A percentile compares a stretch with the other conserved stretches of the same genome.
These are phyloP conservation scores for Akabosia matsudoensis DNA, from an alignment of 1,140 invertebrate genomes.

Conservation along the genomic window DNA sequence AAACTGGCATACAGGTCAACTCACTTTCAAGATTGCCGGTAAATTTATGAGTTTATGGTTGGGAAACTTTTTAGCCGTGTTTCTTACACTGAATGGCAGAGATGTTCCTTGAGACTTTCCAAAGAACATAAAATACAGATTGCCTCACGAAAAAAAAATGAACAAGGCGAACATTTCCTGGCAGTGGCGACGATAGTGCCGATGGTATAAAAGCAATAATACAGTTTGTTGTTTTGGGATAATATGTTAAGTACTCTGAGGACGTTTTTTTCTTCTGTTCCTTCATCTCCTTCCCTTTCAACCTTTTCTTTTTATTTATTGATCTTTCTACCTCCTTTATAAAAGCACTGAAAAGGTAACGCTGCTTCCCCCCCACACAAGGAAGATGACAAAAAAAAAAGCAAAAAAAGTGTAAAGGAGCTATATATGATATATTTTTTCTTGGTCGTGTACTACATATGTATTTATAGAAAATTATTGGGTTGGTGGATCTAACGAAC, in stretches of 20 bases:
- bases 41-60: slow-evolving; percentile 45
- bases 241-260: slow-evolving; percentile 18
- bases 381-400: too few relatives aligned
- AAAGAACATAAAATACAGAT: too few relatives aligned
- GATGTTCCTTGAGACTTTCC: background rate
- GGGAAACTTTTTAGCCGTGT: slow-evolving; percentile 29
- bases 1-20: slow-evolving; percentile 39
- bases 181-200: background rate
- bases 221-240: background rate
- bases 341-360: background rate
- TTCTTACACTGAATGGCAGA: background rate
- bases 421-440: background rate
- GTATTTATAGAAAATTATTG: background rate
- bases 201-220: background rate
- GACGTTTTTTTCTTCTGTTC: background rate
- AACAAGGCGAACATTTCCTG: background rate
- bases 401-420: slow-evolving; percentile 21
- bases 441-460: background rate
- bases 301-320: slow-evolving; percentile 13
- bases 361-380: slow-evolving; percentile 7
- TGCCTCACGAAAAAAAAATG: too few relatives aligned
- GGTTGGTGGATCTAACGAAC: background rate
- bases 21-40: slow-evolving; percentile 33
- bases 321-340: slow-evolving; percentile 12
- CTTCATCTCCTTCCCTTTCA: slow-evolving; percentile 1